Percentiles rank a stretch among this genome's conserved stretches.
Evolutionary conservation across 2,113 vertebrate genomes (phyloP).

Genomic region (Choloepus hoffmanni): DNA sequence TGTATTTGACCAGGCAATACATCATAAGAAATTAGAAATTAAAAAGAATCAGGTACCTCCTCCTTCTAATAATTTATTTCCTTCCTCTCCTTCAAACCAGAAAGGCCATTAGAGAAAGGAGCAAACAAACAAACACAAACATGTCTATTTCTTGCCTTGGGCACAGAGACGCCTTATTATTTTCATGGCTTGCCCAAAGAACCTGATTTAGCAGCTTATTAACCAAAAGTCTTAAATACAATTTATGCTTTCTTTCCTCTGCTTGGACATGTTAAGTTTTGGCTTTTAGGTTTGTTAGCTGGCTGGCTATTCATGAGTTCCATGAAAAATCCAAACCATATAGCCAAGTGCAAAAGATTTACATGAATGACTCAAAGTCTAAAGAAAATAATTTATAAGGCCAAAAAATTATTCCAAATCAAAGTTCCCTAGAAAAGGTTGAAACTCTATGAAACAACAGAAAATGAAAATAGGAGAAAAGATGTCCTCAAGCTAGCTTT

Average conservation of each 20-base stretch:
- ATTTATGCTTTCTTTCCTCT: conserved; percentile 11
- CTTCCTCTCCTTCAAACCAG: neutral
- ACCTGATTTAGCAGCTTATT: neutral
- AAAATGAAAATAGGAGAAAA: conserved; percentile 42
- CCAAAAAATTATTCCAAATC: conserved; percentile 18
- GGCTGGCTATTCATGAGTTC: neutral
- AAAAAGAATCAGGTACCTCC: neutral
- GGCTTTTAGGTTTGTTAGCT: neutral
- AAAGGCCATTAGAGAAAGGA: neutral
- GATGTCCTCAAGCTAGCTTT: neutral
- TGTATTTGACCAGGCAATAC: neutral
- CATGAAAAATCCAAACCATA: conserved; percentile 55
- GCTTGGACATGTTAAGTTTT: neutral
- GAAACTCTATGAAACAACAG: conserved; percentile 5
- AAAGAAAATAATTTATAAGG: neutral
- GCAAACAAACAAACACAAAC: neutral
- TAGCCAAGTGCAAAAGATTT: neutral
- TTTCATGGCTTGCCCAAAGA: neutral
- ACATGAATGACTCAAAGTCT: neutral
- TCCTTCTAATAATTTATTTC: neutral
- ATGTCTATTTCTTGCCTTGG: neutral
- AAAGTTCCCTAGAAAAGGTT: neutral
- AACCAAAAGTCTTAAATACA: neutral
- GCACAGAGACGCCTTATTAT: neutral
- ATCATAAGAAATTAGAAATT: neutral